Base-by-base conservation (phyloP, 2,888 invertebrate genomes). In the Celastrina argiolus region DNA sequence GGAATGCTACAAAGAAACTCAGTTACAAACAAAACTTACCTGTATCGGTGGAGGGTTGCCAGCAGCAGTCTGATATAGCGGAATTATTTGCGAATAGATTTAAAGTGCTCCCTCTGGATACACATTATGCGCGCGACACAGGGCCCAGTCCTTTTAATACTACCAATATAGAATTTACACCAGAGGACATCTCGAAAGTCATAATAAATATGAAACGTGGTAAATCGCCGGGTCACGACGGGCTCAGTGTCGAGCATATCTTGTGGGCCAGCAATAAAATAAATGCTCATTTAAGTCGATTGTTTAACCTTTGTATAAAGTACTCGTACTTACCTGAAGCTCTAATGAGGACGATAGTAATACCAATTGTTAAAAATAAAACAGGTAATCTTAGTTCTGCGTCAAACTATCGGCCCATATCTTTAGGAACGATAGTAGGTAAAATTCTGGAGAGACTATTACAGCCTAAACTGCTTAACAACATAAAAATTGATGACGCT, bases 311-410 rank as follows among this genome's bases (percentile, higher is more conserved):
- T 1, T 56, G 61, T 39, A 2, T 61, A 3, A 61, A 22, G 31
- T 36, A 42, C 45, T 22, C 18, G 12, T 64, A 69, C 56, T 22
- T 65, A 22, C 39, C 56, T 34, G 18, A 56, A 8, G 65, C 34
- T 2, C 56, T 65, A 16, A 61, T 69, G 58, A 63, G 51, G 12
- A 70, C 71, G 2, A 36, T 69, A 8, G 68, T 70, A 0, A 64
- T 71, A 7, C 71, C 70, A 1, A 69, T 70, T 7, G 59, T 70
- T 1, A 73, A 72, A 67, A 71, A 70, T 42, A 70, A 66, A 58
- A 70, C 71, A 1, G 70, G 68, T n/a, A 70, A 71, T 68, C 16
- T 56, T 0, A 64, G 66, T 8, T 70, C 69, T 56, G 59, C 12
- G 22, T 14, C 4, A 5, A 71, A 73, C 63, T 73, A 72, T 59